Evolutionary conservation across 2,888 invertebrate genomes (phyloP), one percentile per base, ranked within the genome.

Genomic region (Elysia crispata): DNA sequence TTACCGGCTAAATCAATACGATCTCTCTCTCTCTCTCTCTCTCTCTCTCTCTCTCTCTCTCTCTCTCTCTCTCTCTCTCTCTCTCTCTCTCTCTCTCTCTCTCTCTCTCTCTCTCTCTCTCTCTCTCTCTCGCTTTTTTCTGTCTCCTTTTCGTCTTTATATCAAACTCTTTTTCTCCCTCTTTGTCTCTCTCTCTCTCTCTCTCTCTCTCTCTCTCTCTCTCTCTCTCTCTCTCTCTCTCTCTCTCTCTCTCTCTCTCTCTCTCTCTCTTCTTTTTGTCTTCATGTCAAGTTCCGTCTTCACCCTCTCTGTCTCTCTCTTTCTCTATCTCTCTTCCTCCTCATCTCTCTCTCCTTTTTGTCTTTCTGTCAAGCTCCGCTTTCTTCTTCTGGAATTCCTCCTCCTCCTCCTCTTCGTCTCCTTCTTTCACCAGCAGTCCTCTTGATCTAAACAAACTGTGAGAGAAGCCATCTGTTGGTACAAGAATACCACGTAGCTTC

Each of bases 11-110:
- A 18, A 60, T 8, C n/a, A 25, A 8, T 25, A 41, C 41, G 11
- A 41, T 11, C 3, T 41, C 41, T 41, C 41, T 41, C 41, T 41
- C 41, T 41, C 41, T 60, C 15, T 60, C 60, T n/a, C 60, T 60
- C 60, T 60, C 60, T 60, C 60, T 60, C 60, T 60, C 60, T 60
- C 60, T 60, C 60, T 60, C 60, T 60, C 60, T 60, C 60, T 60
- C 60, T 60, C 60, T 60, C 60, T 60, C 60, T 60, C 15, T 60
- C 60, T 60, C 60, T 60, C 60, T 60, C 60, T 60, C 60, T 60
- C 60, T 41, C 41, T 41, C 41, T 41, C 3, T 41, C 41, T 11
- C 41, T 6, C 41, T 41, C 5, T 11, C 60, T 60, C 60, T 60
- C 60, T 60, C 60, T 60, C 6, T 60, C 60, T 60, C 60, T 60